Evolutionary conservation across 2,113 vertebrate genomes (phyloP), one percentile per base, ranked within the genome.

Genomic region (Pedionomus torquatus): DNA sequence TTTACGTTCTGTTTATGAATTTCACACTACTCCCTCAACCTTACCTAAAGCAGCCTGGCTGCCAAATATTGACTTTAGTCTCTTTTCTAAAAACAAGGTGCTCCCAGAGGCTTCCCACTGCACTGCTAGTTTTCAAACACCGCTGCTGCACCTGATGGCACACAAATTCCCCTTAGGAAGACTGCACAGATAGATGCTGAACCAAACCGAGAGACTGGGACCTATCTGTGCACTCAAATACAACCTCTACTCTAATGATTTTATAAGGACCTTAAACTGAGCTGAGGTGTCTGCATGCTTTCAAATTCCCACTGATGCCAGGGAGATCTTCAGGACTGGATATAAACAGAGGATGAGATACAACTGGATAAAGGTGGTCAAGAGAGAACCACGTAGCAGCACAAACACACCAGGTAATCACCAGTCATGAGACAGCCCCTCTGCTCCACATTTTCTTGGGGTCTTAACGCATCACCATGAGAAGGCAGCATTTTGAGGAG

Each of bases 401-500:
- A 57, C 57, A 52, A 44, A 0, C 63, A 55, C 12, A 68, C 10
- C 43, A 58, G 51, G 3, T 3, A 21, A 72, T 7, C 28, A 43
- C 25, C 18, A 48, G 11, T 6, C 10, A 12, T 7, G 63, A 41
- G 68, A 33, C 64, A 55, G 13, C 72, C 72, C 24, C 69, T 16
- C 5, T 41, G 49, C 24, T 51, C 24, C n/a, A 8, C 0, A 0
- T 15, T 23, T 43, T 43, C 79, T 14, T 2, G 0, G 48, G 26
- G 70, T 37, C 48, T 60, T 19, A 8, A 9, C 64, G 52, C 43
- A 58, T 0, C 31, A 6, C 10, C 28, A 17, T 0, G 37, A 64
- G 13, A 72, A 39, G 17, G 54, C 37, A 54, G 37, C 0, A 1
- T 4, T 83, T 11, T 1, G 9, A 63, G 19, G 61, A 33, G 14